phyloP scores from a whole-genome alignment of 2,797 vertebrate genomes.

The Otolemur crassicaudatus region DNA sequence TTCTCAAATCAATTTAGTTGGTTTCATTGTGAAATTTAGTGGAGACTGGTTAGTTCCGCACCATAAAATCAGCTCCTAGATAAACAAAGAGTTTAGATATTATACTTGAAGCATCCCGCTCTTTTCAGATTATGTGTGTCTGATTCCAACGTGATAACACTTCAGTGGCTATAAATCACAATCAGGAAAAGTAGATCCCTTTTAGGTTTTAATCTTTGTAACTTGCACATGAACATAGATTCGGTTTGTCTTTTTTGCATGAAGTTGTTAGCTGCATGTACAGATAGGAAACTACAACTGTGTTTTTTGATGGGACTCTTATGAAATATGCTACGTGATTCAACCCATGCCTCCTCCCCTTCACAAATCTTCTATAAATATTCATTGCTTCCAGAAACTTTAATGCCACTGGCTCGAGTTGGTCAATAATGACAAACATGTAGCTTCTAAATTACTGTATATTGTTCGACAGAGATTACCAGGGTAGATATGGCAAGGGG shows the following conservation, averaged over 20 bases:
- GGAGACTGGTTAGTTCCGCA: constrained; percentile 80
- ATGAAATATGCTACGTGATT: not conserved
- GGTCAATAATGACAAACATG: constrained; percentile 77
- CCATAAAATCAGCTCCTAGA: constrained; percentile 82
- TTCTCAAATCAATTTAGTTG: constrained; percentile 84
- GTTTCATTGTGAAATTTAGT: constrained; percentile 82
- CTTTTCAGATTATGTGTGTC: constrained; percentile 20
- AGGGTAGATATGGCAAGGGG: constrained; percentile 58
- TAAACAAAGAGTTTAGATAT: constrained; percentile 82
- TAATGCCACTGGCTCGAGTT: constrained; percentile 53
- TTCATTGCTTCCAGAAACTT: constrained; percentile 73
- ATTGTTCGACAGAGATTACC: constrained; percentile 67
- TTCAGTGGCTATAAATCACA: constrained; percentile 35
- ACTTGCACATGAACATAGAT: not conserved
- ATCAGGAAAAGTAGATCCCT: not conserved
- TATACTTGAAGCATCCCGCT: constrained; percentile 49
- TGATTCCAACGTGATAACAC: constrained; percentile 1
- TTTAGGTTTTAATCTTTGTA: constrained; percentile 51
- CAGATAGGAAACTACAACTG: not conserved
- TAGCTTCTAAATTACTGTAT: constrained; percentile 71
- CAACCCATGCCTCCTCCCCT: constrained; percentile 48
- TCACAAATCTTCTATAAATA: constrained; percentile 75
- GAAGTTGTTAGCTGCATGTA: not conserved
- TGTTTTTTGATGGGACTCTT: constrained; percentile 67
- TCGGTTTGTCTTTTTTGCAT: not conserved